Evolutionary conservation across 2,113 vertebrate species (phyloP).

Genomic region (Xerus inauris): DNA sequence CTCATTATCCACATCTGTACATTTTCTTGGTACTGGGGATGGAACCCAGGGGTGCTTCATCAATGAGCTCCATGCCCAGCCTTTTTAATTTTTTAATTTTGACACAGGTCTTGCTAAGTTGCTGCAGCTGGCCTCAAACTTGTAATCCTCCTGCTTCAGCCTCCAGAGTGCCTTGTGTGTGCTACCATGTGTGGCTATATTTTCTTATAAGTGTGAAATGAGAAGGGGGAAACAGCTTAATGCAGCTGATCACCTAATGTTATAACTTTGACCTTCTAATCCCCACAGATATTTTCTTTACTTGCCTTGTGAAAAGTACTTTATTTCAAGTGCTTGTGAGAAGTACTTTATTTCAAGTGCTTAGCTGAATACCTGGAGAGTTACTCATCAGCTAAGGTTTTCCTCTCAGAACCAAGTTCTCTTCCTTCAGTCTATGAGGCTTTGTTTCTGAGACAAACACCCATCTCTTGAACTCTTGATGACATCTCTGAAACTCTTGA

Average conservation of each 20-base stretch:
- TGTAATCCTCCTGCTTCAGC: no score
- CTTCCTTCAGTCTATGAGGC: conserved; percentile 31
- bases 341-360: conserved; percentile 38
- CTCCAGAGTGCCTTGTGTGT: no score
- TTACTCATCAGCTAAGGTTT: conserved; percentile 12
- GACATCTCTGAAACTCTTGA: conserved; percentile 45
- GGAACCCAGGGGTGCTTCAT: no score
- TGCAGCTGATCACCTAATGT: neutral
- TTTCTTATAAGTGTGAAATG: conserved; percentile 3
- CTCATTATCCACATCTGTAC: neutral
- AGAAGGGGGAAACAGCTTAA: neutral
- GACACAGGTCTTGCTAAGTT: no score
- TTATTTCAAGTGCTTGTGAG: conserved; percentile 18
- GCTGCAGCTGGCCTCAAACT: no score
- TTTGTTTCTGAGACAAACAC: conserved; percentile 45
- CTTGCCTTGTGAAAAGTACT: conserved; percentile 22
- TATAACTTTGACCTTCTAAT: conserved; percentile 31
- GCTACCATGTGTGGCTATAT: neutral
- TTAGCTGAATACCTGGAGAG: conserved; percentile 35
- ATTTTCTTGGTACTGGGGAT: neutral
- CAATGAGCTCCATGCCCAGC: no score
- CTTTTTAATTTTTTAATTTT: no score
- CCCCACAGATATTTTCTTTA: conserved; percentile 22
- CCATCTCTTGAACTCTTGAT: neutral
- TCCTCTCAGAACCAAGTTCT: neutral